Percentiles rank a stretch among this genome's conserved stretches.
Conservation (phyloP, 2,797 vertebrate genomes). For the Adelosebastes latens region DNA sequence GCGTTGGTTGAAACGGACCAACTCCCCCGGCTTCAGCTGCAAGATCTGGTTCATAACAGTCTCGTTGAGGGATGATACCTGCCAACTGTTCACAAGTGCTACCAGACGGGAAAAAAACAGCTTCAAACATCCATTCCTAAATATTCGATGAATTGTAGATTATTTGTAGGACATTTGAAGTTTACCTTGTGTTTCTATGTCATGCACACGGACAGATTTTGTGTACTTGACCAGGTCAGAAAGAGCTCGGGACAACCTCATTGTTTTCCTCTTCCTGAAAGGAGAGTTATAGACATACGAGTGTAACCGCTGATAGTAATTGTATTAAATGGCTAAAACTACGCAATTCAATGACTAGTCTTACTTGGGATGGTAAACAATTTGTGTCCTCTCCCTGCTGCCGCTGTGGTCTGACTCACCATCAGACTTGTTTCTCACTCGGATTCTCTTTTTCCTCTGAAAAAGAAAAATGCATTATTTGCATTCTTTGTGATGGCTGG, state of each 20-base stretch:
- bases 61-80: constrained; percentile 97
- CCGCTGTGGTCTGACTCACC: constrained; percentile 85
- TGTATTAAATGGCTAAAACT: not conserved
- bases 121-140: not conserved
- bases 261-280: constrained; percentile 92
- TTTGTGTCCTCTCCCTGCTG: constrained; percentile 75
- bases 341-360: constrained; percentile 2
- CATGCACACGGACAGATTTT: constrained; percentile 92
- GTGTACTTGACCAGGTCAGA: constrained; percentile 98
- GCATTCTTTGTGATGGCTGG: not conserved
- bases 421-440: constrained; percentile 86
- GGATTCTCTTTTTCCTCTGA: constrained; percentile 88
- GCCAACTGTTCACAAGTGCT: constrained; percentile 91
- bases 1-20: constrained; percentile 94
- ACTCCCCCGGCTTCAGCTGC: constrained; percentile 88
- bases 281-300: not conserved
- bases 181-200: constrained; percentile 92
- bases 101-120: constrained; percentile 16
- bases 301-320: not conserved
- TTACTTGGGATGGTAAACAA: constrained; percentile 83
- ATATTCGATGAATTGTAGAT: not conserved
- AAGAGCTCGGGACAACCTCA: constrained; percentile 93
- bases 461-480: constrained; percentile 1
- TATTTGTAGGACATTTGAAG: not conserved
- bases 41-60: constrained; percentile 93